Evolutionary conservation across 2,113 vertebrate genomes (phyloP).

Genomic region (Xiphorhynchus elegans): DNA sequence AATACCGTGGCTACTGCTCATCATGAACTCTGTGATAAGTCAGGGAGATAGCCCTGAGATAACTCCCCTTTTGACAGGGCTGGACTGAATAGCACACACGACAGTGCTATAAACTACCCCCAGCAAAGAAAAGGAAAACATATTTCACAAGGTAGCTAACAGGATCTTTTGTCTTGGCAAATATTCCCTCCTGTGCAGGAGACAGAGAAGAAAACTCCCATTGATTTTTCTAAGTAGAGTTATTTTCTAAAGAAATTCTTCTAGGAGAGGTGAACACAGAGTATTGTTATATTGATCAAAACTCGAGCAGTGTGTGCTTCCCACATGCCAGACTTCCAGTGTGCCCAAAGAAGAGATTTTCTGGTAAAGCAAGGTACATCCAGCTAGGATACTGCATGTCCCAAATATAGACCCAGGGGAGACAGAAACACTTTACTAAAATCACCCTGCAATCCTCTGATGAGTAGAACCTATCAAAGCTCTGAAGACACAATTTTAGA

Average conservation of each 20-base stretch:
- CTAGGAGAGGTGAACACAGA: neutral
- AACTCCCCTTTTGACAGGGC: neutral
- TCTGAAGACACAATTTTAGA: neutral
- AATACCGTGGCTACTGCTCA: neutral
- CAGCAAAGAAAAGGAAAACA: neutral
- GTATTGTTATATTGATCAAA: neutral
- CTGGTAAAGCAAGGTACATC: neutral
- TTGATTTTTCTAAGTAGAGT: neutral
- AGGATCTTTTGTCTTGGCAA: neutral
- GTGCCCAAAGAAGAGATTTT: neutral
- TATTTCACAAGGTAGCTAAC: neutral
- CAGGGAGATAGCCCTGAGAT: neutral
- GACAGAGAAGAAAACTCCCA: neutral
- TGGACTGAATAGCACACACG: neutral
- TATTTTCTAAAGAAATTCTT: neutral
- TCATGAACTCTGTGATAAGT: neutral
- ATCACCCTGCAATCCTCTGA: neutral
- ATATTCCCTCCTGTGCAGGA: neutral
- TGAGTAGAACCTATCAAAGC: too few relatives aligned
- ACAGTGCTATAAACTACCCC: neutral
- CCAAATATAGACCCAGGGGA: neutral
- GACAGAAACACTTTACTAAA: neutral
- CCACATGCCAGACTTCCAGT: neutral
- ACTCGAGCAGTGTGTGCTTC: neutral
- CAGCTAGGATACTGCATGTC: neutral